Percentiles rank a stretch among this genome's conserved stretches.
These are phyloP conservation scores for Phorcus lineatus DNA, from an alignment of 2,888 invertebrate genomes.

Conservation along the genomic window DNA sequence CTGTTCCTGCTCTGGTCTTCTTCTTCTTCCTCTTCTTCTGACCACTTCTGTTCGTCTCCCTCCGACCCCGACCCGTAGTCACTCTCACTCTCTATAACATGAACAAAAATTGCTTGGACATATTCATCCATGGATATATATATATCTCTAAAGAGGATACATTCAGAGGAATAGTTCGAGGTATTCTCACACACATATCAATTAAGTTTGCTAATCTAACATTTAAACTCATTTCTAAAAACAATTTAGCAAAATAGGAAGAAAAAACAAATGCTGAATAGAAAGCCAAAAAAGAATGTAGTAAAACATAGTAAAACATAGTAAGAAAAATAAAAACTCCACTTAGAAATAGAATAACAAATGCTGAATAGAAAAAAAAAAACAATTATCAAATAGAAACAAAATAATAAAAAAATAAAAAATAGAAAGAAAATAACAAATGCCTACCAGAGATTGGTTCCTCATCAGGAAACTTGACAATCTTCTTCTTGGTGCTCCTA, in stretches of 20 bases:
- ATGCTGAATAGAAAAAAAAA: not conserved
- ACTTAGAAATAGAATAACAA: too few relatives aligned
- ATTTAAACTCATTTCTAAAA: too few relatives aligned
- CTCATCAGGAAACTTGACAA: slow-evolving; percentile 50
- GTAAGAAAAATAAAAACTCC: too few relatives aligned
- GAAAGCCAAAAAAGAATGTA: too few relatives aligned
- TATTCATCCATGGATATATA: not conserved
- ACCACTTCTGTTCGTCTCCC: slow-evolving; percentile 33
- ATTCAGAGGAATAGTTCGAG: too few relatives aligned
- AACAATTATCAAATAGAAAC: not conserved
- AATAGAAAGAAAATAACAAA: too few relatives aligned
- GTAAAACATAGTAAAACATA: too few relatives aligned
- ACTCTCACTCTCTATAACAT: slow-evolving; percentile 28
- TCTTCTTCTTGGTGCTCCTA: slow-evolving; percentile 41
- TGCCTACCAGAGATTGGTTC: slow-evolving; percentile 41
- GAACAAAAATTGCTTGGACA: not conserved
- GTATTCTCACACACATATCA: too few relatives aligned
- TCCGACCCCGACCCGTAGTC: slow-evolving; percentile 30
- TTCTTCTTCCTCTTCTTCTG: slow-evolving; percentile 41
- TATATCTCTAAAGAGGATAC: not conserved
- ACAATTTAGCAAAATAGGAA: too few relatives aligned
- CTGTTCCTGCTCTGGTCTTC: slow-evolving; percentile 32
- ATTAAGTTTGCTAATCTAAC: too few relatives aligned
- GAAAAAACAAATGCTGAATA: too few relatives aligned
- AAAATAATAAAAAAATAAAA: too few relatives aligned